Base-by-base conservation (phyloP, 1,140 invertebrate genomes). In the Zaprionus capensis region DNA sequence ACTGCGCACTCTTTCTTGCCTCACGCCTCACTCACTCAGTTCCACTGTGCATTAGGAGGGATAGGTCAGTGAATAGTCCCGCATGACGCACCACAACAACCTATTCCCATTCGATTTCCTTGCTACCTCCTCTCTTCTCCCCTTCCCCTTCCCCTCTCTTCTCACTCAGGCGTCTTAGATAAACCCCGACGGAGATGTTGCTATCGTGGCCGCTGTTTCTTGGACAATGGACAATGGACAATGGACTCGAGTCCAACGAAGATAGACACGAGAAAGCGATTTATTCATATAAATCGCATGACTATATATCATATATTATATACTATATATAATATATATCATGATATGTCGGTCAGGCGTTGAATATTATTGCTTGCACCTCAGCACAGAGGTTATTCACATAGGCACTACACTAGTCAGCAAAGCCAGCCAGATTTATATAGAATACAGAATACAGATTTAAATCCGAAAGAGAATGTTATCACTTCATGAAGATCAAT, bases 61-160 rank as follows among this genome's bases (percentile, higher is more conserved):
- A 22, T 63, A 63, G 61, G 44, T 63, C 61, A 63, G 61, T 63
- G 15, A 5, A 14, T 34, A 58, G 28, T 17, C 5, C 57, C 12
- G 56, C 58, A 26, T 61, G 36, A 59, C 34, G 22, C 57, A 41
- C 12, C 36, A 6, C 14, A 46, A 46, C 41, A 46, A 46, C n/a
- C n/a, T 34, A 34, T 34, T 34, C 31, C 31, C 31, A 34, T 34
- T 11, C 31, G 31, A 9, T 11, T 34, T 34, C 31, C 31, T 34
- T 3, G 5, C 41, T 6, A 9, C 7, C 41, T 17, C 57, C 57
- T 15, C 34, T 38, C 17, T 12, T 2, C 20, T n/a, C n/a, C n/a
- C n/a, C n/a, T n/a, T n/a, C 31, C 12, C 7, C n/a, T 17, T 5
- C 1, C 28, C 9, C 5, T 20, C 1, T 9, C n/a, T 2, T n/a